Base-by-base conservation (phyloP, 2,113 vertebrate species). In the Equus quagga region DNA sequence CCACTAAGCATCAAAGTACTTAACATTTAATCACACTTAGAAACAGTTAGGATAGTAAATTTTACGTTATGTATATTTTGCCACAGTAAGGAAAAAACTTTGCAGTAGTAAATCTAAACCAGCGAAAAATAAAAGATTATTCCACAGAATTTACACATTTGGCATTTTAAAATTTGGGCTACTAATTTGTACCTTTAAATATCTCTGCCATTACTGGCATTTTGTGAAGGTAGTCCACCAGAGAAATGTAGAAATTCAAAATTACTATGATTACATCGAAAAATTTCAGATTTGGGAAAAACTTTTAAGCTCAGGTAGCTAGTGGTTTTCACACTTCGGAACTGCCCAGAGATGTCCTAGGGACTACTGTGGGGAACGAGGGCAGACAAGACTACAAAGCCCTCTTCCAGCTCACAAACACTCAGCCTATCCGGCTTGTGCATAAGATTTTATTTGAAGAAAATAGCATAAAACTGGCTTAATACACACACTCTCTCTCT, bases 181-280 rank as follows among this genome's bases (percentile, higher is more conserved):
- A 92, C 51, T 75, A 67, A 87, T 46, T 73, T 82, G 46, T 65
- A 65, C 19, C 24, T 96, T 65, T 49, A 92, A 89, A n/a, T 65
- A 87, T 44, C 58, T 95, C 49, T 88, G 76, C 26, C 33, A 85
- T 56, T 73, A 65, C 36, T 28, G 36, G 72, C 54, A 75, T 51
- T 84, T 91, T 62, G 26, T 67, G 10, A 60, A 94, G 56, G 8
- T 28, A 18, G 3, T 67, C 78, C 33, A 76, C 8, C 72, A 82
- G 0, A 93, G n/a, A 90, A 82, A 89, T 3, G 0, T 1, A 58
- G 9, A 78, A 17, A 65, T 86, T 94, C 10, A 51, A 82, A n/a
- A 78, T 72, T 41, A 81, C 41, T 64, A 62, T 5, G 12, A 78
- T 3, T 24, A 13, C 36, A 41, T 86, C 3, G 65, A 89, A 86